Conservation (phyloP, 2,113 vertebrate species). For the Clarias macrocephalus region DNA sequence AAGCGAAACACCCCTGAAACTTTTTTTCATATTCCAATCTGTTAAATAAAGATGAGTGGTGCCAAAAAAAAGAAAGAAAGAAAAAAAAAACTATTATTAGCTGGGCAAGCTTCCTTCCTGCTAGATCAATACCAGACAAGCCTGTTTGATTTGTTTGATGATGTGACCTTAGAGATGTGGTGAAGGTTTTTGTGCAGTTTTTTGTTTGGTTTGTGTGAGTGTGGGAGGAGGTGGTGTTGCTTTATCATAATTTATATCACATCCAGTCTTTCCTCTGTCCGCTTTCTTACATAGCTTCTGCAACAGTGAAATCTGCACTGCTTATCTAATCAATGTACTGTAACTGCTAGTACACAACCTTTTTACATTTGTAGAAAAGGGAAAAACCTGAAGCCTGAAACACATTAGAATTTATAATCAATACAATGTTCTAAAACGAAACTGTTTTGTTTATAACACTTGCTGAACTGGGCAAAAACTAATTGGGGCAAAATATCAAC, state of each 20-base stretch:
- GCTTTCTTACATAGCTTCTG: neutral
- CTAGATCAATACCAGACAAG: constrained; percentile 71
- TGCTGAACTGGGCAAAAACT: neutral
- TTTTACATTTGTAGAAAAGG: neutral
- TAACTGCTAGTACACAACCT: neutral
- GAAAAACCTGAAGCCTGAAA: neutral
- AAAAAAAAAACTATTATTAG: constrained; percentile 65
- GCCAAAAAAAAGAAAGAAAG: constrained; percentile 46
- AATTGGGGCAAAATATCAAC: neutral
- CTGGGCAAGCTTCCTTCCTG: constrained; percentile 64
- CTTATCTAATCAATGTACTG: neutral
- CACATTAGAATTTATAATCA: neutral
- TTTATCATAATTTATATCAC: constrained; percentile 11
- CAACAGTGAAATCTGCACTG: neutral
- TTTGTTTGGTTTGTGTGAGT: neutral
- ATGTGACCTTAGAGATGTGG: constrained; percentile 41
- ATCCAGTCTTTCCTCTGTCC: neutral
- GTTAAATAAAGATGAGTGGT: constrained; percentile 79
- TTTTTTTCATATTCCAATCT: constrained; percentile 63
- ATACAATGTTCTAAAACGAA: neutral
- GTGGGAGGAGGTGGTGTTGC: neutral
- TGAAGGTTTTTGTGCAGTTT: neutral
- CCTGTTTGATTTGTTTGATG: constrained; percentile 53
- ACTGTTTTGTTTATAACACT: neutral
- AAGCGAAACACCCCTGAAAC: constrained; percentile 78